Base-by-base conservation (phyloP, 2,888 invertebrate species). In the Orgyia antiqua region DNA sequence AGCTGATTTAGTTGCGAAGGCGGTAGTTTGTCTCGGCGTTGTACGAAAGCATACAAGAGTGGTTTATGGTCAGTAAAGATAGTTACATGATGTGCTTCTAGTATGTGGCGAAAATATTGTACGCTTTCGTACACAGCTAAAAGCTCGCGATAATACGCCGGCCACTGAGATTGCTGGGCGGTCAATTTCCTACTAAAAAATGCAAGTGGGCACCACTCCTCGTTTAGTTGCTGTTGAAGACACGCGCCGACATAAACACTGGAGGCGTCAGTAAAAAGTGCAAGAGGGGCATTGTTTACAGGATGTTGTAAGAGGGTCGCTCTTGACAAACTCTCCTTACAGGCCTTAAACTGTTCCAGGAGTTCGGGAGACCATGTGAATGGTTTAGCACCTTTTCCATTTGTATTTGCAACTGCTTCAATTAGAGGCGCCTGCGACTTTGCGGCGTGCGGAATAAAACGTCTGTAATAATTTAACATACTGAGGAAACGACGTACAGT, bases 21-120 rank as follows among this genome's bases (percentile, higher is more conserved):
- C 2, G 43, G 36, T 0, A 36, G 13, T 11, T 44, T 43, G 4
- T 45, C 41, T 0, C 36, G 42, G 0, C 34, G 27, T 11, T 42
- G 45, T 8, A n/a, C 3, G 10, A 50, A 52, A 4, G 49, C 52
- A 21, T 36, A 48, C 1, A 39, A 1, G 1, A 41, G 9, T 0
- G 52, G 43, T 10, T 44, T 45, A 12, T 51, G 51, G 28, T 52
- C 45, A 0, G 45, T 52, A 12, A 18, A 48, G 2, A 42, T 33
- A 0, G 33, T 39, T 0, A 11, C 20, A 6, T 38, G 38, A 7
- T 35, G 33, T 0, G 12, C 46, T 6, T 46, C 39, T 0, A 41
- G 19, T 2, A 39, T 29, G 12, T 42, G 33, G 0, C 39, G 27
- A 15, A 38, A 47, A 13, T 47, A 34, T 20, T 42, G 31, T 6